phyloP scores from a whole-genome alignment of 2,797 vertebrate species.

The Petrocephalus sullivani region DNA sequence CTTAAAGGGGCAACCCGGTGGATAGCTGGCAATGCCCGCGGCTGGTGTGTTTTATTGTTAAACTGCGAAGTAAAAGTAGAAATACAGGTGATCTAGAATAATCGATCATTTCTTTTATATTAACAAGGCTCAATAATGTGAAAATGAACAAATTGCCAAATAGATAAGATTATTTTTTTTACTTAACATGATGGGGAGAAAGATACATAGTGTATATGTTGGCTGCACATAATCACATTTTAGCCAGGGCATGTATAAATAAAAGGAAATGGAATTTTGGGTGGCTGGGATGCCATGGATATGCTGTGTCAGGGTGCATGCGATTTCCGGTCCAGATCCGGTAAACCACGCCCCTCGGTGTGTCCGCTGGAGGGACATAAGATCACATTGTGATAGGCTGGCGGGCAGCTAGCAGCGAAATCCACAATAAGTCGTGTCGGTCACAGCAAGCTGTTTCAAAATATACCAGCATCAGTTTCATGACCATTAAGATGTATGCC shows the following conservation, averaged over 20 bases:
- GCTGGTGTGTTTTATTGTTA: neutral
- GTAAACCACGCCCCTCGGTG: neutral
- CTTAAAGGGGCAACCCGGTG: constrained; percentile 24
- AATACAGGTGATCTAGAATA: neutral
- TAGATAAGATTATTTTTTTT: neutral
- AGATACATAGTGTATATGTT: neutral
- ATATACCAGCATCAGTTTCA: neutral
- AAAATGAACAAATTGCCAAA: neutral
- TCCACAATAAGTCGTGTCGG: neutral
- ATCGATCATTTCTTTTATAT: neutral
- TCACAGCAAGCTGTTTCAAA: neutral
- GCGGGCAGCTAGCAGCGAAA: neutral
- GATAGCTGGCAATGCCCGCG: neutral
- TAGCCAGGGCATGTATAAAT: neutral
- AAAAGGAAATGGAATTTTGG: neutral
- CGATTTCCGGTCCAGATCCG: neutral
- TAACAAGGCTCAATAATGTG: neutral
- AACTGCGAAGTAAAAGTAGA: neutral
- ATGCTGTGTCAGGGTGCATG: neutral
- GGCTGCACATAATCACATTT: neutral
- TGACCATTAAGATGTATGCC: neutral
- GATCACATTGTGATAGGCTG: neutral
- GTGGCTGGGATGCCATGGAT: neutral
- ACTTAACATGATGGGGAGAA: neutral
- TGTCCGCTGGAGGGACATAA: neutral